Base-by-base conservation (phyloP, 2,797 vertebrate species). In the Decapterus maruadsi region DNA sequence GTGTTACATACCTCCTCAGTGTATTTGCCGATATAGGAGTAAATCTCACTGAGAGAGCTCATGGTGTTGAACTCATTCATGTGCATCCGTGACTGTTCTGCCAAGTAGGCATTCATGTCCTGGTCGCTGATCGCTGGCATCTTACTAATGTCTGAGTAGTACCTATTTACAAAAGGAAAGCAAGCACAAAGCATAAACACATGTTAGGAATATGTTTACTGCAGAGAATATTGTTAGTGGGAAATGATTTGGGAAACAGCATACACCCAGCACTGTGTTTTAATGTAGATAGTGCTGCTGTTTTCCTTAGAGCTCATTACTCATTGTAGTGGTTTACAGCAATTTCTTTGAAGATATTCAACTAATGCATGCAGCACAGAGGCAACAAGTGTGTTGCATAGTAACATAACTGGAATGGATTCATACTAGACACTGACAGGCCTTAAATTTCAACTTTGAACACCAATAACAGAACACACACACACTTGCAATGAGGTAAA, bases 101-200 rank as follows among this genome's bases (percentile, higher is more conserved):
- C 98, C 92, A 99, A 94, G 91, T 99, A 99, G 0, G 98, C 98
- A 0, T 99, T 99, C 98, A 99, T 99, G 92, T 99, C 98, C 95
- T 99, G 98, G 95, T 99, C 98, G 3, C 98, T 99, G 94, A 99
- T 99, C 2, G 96, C 97, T 8, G 95, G 97, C 98, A 99, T 99
- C 93, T 98, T 99, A 88, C 78, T 95, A 0, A 99, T 99, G 94
- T 99, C 98, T 8, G 98, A 98, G 91, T 99, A 99, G 91, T 99
- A 99, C 93, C 98, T 99, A 72, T 51, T 51, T 13, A 57, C 20
- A 77, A 17, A 70, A 42, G 45, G 73, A 66, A 40, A 68, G 2
- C 10, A 40, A 38, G 36, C 36, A 38, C 9, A 8, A 70, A 75
- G 13, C 48, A 74, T n/a, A 8, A 53, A 55, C 19, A 48, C 26